Conservation (phyloP, 2,888 invertebrate genomes). For the Sarcophaga rosellei region DNA sequence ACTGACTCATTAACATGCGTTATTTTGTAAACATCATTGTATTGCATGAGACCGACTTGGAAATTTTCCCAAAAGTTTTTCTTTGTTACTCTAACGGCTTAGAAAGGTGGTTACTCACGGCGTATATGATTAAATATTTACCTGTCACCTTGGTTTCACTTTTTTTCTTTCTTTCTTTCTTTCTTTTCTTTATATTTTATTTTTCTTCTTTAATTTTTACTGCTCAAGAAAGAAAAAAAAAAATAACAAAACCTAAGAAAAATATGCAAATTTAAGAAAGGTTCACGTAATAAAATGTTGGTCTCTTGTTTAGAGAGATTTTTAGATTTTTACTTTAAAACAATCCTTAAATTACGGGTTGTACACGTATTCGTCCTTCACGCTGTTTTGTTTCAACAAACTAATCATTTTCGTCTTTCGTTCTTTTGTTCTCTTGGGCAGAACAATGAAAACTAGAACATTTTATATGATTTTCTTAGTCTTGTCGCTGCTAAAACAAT, state of each 20-base stretch:
- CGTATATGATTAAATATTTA: slow-evolving; percentile 22
- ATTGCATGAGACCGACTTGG: not conserved
- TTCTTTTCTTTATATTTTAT: too few relatives aligned
- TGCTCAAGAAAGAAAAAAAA: not conserved
- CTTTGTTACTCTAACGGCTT: slow-evolving; percentile 51
- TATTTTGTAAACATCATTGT: slow-evolving; percentile 35
- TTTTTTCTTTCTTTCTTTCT: not conserved
- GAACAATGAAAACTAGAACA: slow-evolving; percentile 77
- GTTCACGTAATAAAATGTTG: not conserved
- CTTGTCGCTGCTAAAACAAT: slow-evolving; percentile 18
- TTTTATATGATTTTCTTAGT: slow-evolving; percentile 34
- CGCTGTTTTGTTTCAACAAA: not conserved
- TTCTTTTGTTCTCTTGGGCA: slow-evolving; percentile 59
- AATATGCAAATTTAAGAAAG: not conserved
- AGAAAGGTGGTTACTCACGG: not conserved
- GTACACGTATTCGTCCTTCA: too few relatives aligned
- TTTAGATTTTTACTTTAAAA: too few relatives aligned
- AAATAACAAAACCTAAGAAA: not conserved
- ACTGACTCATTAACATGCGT: slow-evolving; percentile 42
- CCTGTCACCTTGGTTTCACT: slow-evolving; percentile 39
- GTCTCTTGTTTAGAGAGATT: too few relatives aligned
- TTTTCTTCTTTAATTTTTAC: too few relatives aligned
- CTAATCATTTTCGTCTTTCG: slow-evolving; percentile 52
- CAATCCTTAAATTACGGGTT: too few relatives aligned
- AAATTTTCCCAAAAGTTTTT: slow-evolving; percentile 46